Percentiles rank a stretch among this genome's conserved stretches.
These are phyloP conservation scores for Ispidina lecontei DNA, from an alignment of 2,797 vertebrate species.

Conservation along the genomic window DNA sequence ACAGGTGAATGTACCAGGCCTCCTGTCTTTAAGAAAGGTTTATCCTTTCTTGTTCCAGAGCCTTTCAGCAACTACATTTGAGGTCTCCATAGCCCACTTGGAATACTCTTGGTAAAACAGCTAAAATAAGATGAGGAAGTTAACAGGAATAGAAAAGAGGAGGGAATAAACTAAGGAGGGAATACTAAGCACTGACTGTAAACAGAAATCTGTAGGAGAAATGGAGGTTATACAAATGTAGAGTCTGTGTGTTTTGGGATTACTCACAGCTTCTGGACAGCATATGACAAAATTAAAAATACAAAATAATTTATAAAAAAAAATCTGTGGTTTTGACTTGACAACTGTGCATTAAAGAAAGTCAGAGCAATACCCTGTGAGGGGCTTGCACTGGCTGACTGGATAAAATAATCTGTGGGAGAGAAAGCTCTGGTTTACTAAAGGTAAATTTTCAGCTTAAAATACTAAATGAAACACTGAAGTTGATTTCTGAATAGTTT, in stretches of 20 bases:
- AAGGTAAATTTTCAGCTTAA: not conserved
- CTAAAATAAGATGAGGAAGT: not conserved
- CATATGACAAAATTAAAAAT: not conserved
- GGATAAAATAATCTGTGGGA: not conserved
- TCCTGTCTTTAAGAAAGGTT: not conserved
- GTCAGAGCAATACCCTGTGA: not conserved
- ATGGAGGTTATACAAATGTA: not conserved
- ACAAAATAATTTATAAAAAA: not conserved
- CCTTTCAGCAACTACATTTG: not conserved
- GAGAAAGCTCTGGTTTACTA: not conserved
- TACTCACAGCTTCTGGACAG: not conserved
- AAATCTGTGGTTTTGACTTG: not conserved
- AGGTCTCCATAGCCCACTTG: not conserved
- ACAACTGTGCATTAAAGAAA: not conserved
- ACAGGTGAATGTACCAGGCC: not conserved
- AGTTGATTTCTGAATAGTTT: not conserved
- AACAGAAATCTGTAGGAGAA: not conserved
- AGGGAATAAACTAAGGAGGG: not conserved
- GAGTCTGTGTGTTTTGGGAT: not conserved
- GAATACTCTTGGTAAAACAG: not conserved
- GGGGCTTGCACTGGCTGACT: not conserved
- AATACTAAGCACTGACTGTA: not conserved
- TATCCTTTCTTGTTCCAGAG: not conserved
- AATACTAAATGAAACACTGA: not conserved
- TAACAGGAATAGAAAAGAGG: not conserved